phyloP scores from a whole-genome alignment of 1,140 invertebrate genomes.

The Drosophila setifemur region DNA sequence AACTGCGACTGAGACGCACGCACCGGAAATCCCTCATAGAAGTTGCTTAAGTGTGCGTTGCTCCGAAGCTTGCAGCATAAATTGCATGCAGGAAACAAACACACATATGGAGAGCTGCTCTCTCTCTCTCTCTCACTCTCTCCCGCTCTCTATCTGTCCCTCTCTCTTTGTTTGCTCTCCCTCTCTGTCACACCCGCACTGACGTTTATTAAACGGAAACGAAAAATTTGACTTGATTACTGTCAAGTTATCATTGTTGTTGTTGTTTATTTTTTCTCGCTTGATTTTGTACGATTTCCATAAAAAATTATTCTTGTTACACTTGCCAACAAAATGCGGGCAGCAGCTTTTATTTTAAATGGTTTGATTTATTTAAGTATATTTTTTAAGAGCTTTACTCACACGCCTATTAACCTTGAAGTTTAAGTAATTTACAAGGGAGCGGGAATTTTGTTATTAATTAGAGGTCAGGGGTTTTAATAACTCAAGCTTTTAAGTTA shows the following conservation, averaged over 20 bases:
- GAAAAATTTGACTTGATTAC: slow-evolving; percentile 80
- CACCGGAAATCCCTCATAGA: slow-evolving; percentile 81
- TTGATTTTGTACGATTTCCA: slow-evolving; percentile 41
- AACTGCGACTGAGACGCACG: too few relatives aligned
- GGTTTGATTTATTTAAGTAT: slow-evolving; percentile 1
- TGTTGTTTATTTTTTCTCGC: slow-evolving; percentile 24
- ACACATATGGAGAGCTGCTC: slow-evolving; percentile 28
- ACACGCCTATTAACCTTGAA: slow-evolving; percentile 66
- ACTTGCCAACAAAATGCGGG: slow-evolving; percentile 51
- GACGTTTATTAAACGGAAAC: slow-evolving; percentile 76
- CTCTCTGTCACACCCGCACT: slow-evolving; percentile 7
- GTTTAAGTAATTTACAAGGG: background rate
- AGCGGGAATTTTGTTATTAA: background rate
- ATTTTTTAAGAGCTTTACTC: too few relatives aligned
- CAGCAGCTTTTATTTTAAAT: slow-evolving; percentile 4
- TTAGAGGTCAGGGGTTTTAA: background rate
- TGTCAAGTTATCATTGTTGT: slow-evolving; percentile 63
- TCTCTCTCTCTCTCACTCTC: slow-evolving; percentile 6
- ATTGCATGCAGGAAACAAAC: slow-evolving; percentile 67
- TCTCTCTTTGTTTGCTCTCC: background rate
- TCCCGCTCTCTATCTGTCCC: background rate
- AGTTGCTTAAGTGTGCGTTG: slow-evolving; percentile 20
- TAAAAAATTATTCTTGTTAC: slow-evolving; percentile 22
- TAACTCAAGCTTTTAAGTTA: too few relatives aligned
- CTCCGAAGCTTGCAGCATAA: slow-evolving; percentile 62